Evolutionary conservation across 2,113 vertebrate genomes (phyloP), one percentile per base, ranked within the genome.

Genomic region (Chlamydotis undulata): DNA sequence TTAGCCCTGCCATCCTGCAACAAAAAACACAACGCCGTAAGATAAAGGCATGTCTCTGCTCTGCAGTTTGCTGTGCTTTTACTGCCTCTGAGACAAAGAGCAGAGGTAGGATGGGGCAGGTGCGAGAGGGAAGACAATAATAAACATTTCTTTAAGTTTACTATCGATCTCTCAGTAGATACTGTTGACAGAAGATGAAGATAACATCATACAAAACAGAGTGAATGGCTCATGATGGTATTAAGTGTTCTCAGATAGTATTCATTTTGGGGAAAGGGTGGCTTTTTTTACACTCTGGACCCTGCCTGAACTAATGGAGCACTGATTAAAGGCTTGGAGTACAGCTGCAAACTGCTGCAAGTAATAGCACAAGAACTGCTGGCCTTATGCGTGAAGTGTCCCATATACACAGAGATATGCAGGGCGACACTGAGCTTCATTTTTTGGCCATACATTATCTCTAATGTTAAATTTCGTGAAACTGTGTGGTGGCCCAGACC

Each of bases 31-130:
- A 55, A 18, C 7, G 4, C 24, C 17, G 17, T 29, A 14, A 77
- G 37, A 16, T 18, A 65, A 88, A 94, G 73, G 71, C 83, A 49
- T 17, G 28, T 35, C 55, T 55, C 53, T 83, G 80, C 39, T 56
- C 39, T 56, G 37, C 8, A 68, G 52, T 64, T 91, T 39, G 57
- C 71, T 63, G 79, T n/a, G 11, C 52, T 63, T 65, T 67, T 77
- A 94, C 60, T 71, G 97, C 96, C 89, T 93, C 87, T 71, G 75
- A 96, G 97, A 98, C 97, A 93, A 95, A 94, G 92, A 89, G 92
- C 93, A 95, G 80, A 97, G 94, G 97, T 98, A 96, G 9, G 93
- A 97, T 97, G 97, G 95, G 96, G 83, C 93, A 98, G 98, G 97
- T 98, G 98, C 95, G 97, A 97, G 94, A 65, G 76, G 94, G 85